Evolutionary conservation across 2,888 invertebrate genomes (phyloP), one percentile per base, ranked within the genome.

Genomic region (Spisula subtruncata): DNA sequence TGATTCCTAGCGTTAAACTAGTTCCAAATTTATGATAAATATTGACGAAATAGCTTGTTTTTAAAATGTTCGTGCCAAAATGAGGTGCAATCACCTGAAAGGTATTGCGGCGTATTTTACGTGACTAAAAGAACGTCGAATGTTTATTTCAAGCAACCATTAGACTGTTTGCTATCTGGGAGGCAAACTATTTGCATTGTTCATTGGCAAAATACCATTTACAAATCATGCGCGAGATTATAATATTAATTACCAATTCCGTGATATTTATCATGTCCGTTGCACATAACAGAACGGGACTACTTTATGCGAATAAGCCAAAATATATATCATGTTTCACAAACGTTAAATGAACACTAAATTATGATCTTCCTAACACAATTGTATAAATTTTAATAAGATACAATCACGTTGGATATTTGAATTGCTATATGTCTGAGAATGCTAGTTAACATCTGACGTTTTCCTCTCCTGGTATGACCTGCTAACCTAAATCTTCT

Each of bases 121-220:
- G 71, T 75, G 29, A 75, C 75, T 35, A 1, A 75, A 75, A 35
- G 10, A 75, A 75, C 12, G 75, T 18, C 16, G 25, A 32, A 18
- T 32, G 32, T 75, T 32, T 32, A 35, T 75, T 75, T 71, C 35
- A 60, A 60, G 60, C 10, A 60, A 60, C n/a, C n/a, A 60, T 25
- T n/a, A 25, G 60, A 18, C 60, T 60, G 16, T 35, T 75, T 8
- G 18, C 75, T 32, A 16, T 6, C 32, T 75, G 75, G 75, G 75
- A 75, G 35, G 75, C 75, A 75, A 75, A 75, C 32, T 75, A 32
- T 75, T 75, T 75, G 25, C 35, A 75, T 75, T 75, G 75, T 75
- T 75, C 18, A 2, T 75, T 32, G 32, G 32, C 32, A 75, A 16
- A 29, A 18, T 32, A 75, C 35, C 75, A 18, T 75, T 8, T 5